These are phyloP conservation scores for Drosophila paranaensis DNA, from an alignment of 2,888 invertebrate species.

Conservation along the genomic window DNA sequence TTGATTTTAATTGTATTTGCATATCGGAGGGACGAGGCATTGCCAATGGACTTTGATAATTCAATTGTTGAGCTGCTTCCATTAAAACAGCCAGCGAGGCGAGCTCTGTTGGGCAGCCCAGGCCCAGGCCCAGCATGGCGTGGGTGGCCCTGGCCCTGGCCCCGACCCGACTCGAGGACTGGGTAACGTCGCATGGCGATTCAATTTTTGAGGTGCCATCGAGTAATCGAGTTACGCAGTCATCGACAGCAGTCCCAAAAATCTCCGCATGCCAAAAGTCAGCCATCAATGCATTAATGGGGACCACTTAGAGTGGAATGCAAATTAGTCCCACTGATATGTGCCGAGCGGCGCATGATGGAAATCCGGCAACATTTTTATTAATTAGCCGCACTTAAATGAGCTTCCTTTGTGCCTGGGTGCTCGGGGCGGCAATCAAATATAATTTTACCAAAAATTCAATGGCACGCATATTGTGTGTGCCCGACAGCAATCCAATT, in stretches of 20 bases:
- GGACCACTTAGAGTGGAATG: conserved; percentile 4
- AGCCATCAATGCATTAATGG: conserved; percentile 20
- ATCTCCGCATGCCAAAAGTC: conserved; percentile 10
- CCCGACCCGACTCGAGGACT: neutral
- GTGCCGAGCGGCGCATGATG: neutral
- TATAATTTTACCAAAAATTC: conserved; percentile 10
- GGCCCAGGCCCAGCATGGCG: neutral
- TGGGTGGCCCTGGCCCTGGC: neutral
- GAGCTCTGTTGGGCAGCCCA: conserved; percentile 1
- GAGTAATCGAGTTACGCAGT: conserved; percentile 66
- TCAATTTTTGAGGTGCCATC: conserved; percentile 69
- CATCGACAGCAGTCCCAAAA: neutral
- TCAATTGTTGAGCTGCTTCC: conserved; percentile 55
- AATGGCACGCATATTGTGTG: conserved; percentile 6
- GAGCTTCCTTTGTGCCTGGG: conserved; percentile 21
- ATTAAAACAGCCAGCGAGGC: conserved; percentile 22
- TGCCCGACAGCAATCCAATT: conserved; percentile 2
- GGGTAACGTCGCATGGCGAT: conserved; percentile 50
- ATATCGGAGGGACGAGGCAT: conserved; percentile 19
- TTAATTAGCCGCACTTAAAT: conserved; percentile 18
- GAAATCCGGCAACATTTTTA: conserved; percentile 3
- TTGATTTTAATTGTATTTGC: conserved; percentile 68
- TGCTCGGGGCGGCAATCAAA: conserved; percentile 11
- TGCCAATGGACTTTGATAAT: conserved; percentile 68
- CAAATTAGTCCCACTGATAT: conserved; percentile 31